Conservation (phyloP, 2,888 invertebrate species). For the Chloromyia formosa region DNA sequence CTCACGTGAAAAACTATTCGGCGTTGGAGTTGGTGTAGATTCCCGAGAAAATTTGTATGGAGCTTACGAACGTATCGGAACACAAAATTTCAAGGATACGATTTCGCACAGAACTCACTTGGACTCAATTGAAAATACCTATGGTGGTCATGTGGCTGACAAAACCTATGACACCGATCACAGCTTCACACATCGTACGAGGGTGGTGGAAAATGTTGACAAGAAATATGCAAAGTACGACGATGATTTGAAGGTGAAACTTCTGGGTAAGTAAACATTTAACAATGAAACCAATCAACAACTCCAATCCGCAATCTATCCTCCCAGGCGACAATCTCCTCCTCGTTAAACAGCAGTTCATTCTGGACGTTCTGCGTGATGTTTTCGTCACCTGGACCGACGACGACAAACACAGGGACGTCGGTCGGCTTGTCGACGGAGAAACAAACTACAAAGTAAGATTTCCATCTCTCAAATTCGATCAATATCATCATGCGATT, state of each 20-base stretch:
- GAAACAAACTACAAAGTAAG: slow-evolving; percentile 42
- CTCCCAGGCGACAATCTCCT: slow-evolving; percentile 59
- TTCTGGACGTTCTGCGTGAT: slow-evolving; percentile 56
- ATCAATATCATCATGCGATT: not conserved
- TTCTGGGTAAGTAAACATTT: slow-evolving; percentile 10
- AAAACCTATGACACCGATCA: not conserved
- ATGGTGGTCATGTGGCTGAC: not conserved
- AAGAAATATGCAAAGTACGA: slow-evolving; percentile 48
- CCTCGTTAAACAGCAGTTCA: slow-evolving; percentile 63
- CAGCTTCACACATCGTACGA: not conserved
- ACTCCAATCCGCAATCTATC: slow-evolving; percentile 54
- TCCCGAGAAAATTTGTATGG: too few relatives aligned
- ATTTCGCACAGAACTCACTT: not conserved
- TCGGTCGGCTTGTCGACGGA: slow-evolving; percentile 34
- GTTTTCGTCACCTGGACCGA: slow-evolving; percentile 43
- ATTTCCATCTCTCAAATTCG: not conserved
- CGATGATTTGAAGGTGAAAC: not conserved
- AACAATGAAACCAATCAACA: not conserved
- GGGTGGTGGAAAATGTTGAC: slow-evolving; percentile 39
- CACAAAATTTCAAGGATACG: not conserved
- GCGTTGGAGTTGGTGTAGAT: not conserved
- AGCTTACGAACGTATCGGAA: not conserved
- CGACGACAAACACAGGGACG: slow-evolving; percentile 42
- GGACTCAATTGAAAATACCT: slow-evolving; percentile 6
- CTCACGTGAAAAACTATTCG: not conserved